Base-by-base conservation (phyloP, 2,797 vertebrate species). In the Lophura swinhoii region DNA sequence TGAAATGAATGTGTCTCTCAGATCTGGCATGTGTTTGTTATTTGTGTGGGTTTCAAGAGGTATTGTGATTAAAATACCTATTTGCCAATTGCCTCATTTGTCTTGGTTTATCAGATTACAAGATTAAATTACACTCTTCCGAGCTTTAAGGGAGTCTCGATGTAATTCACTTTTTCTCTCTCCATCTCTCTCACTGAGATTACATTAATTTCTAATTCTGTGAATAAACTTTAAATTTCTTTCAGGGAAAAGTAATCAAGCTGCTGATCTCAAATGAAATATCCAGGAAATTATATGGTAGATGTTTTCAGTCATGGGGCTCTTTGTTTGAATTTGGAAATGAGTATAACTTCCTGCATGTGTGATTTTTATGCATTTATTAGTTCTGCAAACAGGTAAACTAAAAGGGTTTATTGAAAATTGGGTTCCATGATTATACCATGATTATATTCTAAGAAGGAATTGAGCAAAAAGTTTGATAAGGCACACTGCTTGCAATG, bases 71-170 rank as follows among this genome's bases (percentile, higher is more conserved):
- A 95, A 96, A 97, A 94, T 80, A 96, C 94, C 81, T 56, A 28
- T 37, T 95, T 96, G 90, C 79, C 94, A 92, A 76, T 89, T 95
- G 93, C 88, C 94, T 96, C 95, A 96, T 97, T 97, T 96, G 94
- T 97, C 96, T 97, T 60, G 22, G 76, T 96, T 97, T 97, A 98
- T 97, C 96, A 93, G 94, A 97, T 97, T 96, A 96, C 97, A 93
- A 93, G 93, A 95, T 95, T 95, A 97, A 97, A 94, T 95, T 92
- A 84, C 91, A 89, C 85, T 75, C 88, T 90, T 95, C 91, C 77
- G 94, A 89, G 62, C 46, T 94, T 97, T 96, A 92, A 93, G 77
- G 66, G 51, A 84, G 39, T 88, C 94, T 81, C 44, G 12, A 84
- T 83, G 69, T 86, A 94, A 92, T 79, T 87, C 73, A 81, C 37